A percentile compares a stretch with the other conserved stretches of the same genome.
Evolutionary conservation across 1,140 invertebrate species (phyloP).

Genomic region (Drosophila virilis): DNA sequence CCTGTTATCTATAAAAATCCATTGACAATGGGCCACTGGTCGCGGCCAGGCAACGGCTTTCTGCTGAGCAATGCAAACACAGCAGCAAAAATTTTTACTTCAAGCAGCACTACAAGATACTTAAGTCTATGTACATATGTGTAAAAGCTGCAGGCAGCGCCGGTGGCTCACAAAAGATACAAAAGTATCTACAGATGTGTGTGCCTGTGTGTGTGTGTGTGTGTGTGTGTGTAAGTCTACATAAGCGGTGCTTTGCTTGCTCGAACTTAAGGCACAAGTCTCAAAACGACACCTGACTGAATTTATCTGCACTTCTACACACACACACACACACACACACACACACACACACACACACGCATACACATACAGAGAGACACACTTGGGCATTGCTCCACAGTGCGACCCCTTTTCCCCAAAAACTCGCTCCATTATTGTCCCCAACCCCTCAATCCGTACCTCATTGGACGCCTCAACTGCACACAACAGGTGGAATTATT

Average conservation of each 20-base stretch:
- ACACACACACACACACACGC: constrained; percentile 23
- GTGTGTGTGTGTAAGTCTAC: neutral
- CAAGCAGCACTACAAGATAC: constrained; percentile 20
- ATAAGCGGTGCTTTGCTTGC: constrained; percentile 55
- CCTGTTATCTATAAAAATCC: constrained; percentile 76
- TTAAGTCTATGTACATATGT: constrained; percentile 25
- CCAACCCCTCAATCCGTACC: neutral
- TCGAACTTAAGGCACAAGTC: constrained; percentile 21
- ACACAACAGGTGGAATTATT: constrained; percentile 81
- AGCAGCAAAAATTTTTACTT: constrained; percentile 49
- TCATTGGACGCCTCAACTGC: constrained; percentile 16
- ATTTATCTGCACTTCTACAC: constrained; percentile 55
- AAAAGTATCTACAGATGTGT: constrained; percentile 39
- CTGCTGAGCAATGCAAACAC: constrained; percentile 73
- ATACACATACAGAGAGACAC: constrained; percentile 27
- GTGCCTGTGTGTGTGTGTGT: constrained; percentile 3
- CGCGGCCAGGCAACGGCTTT: constrained; percentile 45
- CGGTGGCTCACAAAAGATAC: constrained; percentile 51
- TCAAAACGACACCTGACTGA: constrained; percentile 56
- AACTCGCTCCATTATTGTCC: constrained; percentile 1
- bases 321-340: constrained; percentile 35
- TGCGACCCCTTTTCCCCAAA: constrained; percentile 5
- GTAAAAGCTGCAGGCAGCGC: constrained; percentile 23
- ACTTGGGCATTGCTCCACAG: constrained; percentile 36
- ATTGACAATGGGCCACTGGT: constrained; percentile 53